A percentile compares a stretch with the other conserved stretches of the same genome.
Conservation (phyloP, 2,113 vertebrate genomes). For the Lycaon pictus region DNA sequence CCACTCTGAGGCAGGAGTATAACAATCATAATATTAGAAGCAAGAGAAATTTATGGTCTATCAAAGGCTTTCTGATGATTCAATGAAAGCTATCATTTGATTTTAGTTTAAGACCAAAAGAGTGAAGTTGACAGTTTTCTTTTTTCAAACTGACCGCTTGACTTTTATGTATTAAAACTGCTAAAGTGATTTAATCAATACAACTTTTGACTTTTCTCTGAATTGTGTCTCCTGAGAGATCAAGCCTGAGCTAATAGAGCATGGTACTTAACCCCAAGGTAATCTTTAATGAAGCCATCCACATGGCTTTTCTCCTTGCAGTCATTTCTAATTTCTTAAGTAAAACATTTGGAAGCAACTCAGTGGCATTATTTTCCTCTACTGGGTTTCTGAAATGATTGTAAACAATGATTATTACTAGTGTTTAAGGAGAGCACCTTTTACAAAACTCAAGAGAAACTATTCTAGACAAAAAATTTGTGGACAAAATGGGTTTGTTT, state of each 20-base stretch:
- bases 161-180: conserved; percentile 32
- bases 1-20: not conserved
- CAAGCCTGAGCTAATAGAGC: not conserved
- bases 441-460: conserved; percentile 21
- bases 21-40: conserved; percentile 14
- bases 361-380: not conserved
- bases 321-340: conserved; percentile 24
- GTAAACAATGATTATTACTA: not conserved
- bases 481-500: not conserved
- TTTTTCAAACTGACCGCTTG: conserved; percentile 44
- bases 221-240: conserved; percentile 42
- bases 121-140: not conserved
- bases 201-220: not conserved
- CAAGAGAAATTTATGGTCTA: not conserved
- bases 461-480: not conserved
- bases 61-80: not conserved
- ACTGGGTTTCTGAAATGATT: not conserved
- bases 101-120: conserved; percentile 59
- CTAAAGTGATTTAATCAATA: conserved; percentile 34
- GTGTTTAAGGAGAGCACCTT: not conserved
- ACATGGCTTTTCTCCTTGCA: not conserved
- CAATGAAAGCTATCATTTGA: conserved; percentile 53
- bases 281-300: conserved; percentile 5
- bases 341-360: conserved; percentile 43
- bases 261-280: conserved; percentile 11